phyloP scores from a whole-genome alignment of 2,113 vertebrate genomes.

The Corythaeola cristata region DNA sequence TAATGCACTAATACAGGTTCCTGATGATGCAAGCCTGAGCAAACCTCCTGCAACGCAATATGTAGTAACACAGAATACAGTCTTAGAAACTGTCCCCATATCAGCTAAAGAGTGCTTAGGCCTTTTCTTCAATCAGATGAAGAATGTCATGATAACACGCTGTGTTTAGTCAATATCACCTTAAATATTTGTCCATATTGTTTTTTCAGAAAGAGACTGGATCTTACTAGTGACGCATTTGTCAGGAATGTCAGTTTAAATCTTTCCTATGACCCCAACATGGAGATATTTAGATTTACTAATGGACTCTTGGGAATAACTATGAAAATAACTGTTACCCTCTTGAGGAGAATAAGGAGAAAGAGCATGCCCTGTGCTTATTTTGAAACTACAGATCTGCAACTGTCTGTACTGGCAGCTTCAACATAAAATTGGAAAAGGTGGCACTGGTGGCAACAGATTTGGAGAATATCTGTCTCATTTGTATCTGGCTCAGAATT shows the following conservation, averaged over 20 bases:
- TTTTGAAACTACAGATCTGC: slow-evolving; percentile 37
- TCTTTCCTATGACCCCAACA: slow-evolving; percentile 58
- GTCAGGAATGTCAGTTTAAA: slow-evolving; percentile 51
- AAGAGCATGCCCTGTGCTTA: slow-evolving; percentile 26
- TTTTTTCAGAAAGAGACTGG: background rate
- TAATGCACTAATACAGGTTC: background rate
- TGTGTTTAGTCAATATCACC: background rate
- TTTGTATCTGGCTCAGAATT: background rate
- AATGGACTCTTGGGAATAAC: slow-evolving; percentile 35
- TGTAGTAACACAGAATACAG: background rate
- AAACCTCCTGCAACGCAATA: background rate
- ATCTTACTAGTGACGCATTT: background rate
- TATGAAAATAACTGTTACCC: slow-evolving; percentile 55
- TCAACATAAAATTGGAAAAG: background rate
- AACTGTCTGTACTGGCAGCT: background rate
- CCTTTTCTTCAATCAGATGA: background rate
- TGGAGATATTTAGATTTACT: slow-evolving; percentile 30
- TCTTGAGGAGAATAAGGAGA: slow-evolving; percentile 51
- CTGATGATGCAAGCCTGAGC: background rate
- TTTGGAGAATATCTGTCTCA: background rate
- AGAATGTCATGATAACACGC: background rate
- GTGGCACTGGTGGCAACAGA: background rate
- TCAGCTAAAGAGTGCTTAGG: background rate
- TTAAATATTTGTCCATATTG: background rate
- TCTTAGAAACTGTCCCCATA: background rate